Percentiles rank a stretch among this genome's conserved stretches.
These are phyloP conservation scores for Smittia aterrima DNA, from an alignment of 2,888 invertebrate genomes.

Conservation along the genomic window DNA sequence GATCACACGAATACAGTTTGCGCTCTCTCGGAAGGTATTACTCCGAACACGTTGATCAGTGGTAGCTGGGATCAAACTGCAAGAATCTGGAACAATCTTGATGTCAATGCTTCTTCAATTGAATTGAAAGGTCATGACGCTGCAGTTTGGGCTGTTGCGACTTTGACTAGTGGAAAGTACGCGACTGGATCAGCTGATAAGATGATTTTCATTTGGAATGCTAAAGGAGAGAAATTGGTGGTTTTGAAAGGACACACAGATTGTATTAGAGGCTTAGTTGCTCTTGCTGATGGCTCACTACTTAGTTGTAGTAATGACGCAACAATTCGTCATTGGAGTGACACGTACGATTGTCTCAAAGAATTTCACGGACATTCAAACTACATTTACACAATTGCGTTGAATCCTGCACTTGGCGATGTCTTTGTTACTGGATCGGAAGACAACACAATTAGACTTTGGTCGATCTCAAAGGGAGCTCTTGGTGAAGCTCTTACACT, in stretches of 20 bases:
- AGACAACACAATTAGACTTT: slow-evolving; percentile 80
- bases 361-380: slow-evolving; percentile 80
- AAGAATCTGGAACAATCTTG: slow-evolving; percentile 72
- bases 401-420: slow-evolving; percentile 58
- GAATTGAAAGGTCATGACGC: slow-evolving; percentile 71
- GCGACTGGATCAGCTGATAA: slow-evolving; percentile 93
- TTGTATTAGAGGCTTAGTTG: slow-evolving; percentile 79
- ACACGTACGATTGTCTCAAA: slow-evolving; percentile 71
- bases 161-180: slow-evolving; percentile 56
- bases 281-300: slow-evolving; percentile 70
- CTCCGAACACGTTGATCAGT: slow-evolving; percentile 65
- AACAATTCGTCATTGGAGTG: slow-evolving; percentile 79
- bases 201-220: slow-evolving; percentile 79
- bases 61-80: slow-evolving; percentile 94
- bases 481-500: slow-evolving; percentile 52
- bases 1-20: slow-evolving; percentile 65
- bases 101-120: slow-evolving; percentile 57
- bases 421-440: slow-evolving; percentile 84
- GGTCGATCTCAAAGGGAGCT: slow-evolving; percentile 56
- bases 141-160: slow-evolving; percentile 82
- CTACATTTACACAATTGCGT: slow-evolving; percentile 71
- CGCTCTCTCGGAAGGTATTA: slow-evolving; percentile 54
- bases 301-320: slow-evolving; percentile 93
- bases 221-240: slow-evolving; percentile 64
- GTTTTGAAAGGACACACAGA: slow-evolving; percentile 82